Evolutionary conservation across 2,113 vertebrate species (phyloP), one percentile per base, ranked within the genome.

Genomic region (Fregetta grallaria): DNA sequence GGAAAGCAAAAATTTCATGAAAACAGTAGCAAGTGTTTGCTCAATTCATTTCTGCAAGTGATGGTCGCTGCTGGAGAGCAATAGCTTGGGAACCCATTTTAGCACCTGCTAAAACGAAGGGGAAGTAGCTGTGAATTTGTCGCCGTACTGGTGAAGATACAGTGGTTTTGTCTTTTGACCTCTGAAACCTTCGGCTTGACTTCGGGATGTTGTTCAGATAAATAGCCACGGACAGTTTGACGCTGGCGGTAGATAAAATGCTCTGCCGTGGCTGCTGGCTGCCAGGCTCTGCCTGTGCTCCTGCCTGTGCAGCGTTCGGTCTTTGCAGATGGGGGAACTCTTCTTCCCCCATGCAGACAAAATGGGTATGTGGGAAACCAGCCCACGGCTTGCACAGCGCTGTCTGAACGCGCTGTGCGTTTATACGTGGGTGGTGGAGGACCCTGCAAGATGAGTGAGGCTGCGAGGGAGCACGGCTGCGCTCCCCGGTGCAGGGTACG

Each of bases 11-110:
- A 62, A 53, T 7, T 30, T 17, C 7, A 5, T 70, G 12, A n/a
- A 73, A 73, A 58, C 23, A 3, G n/a, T 6, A 70, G 45, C 50
- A 80, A 29, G 7, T 29, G 13, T 77, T 86, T 27, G 40, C n/a
- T 83, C 0, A 0, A 1, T 70, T 75, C 4, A 4, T 22, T 44
- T 63, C 45, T 68, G n/a, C 34, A 55, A 71, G n/a, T 2, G 1
- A 2, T 65, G 15, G 42, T 59, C 9, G 1, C 59, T 2, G 1
- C 66, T 93, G 71, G 26, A 44, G 49, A 74, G 38, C 0, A 0
- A 3, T 74, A 63, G 26, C 38, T 55, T 88, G 73, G 70, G 36
- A 86, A 78, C 34, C 52, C 3, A 0, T 42, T 66, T 32, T 49
- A 61, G 32, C 38, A 53, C 12, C 26, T 47, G 42, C 45, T 73